Evolutionary conservation across 2,888 invertebrate species (phyloP), one percentile per base, ranked within the genome.

Genomic region (Sinohyriopsis cumingii): DNA sequence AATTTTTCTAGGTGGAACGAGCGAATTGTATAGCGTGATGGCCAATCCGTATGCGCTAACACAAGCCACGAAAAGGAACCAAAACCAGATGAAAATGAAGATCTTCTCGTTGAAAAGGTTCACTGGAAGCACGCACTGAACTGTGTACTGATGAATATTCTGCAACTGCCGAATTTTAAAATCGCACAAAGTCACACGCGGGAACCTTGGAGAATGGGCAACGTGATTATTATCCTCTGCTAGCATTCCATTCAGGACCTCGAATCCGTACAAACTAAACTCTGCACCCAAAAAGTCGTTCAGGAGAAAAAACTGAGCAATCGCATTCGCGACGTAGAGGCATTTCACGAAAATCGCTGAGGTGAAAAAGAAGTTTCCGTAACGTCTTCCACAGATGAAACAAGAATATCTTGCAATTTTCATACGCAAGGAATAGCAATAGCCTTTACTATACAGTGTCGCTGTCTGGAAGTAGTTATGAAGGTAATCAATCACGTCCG

Each of bases 81-180:
- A 87, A 71, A 87, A 87, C 87, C 86, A 87, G 53, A 87, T 76
- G 71, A 87, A 84, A n/a, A 87, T 82, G 73, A 87, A 87, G 66
- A 87, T 86, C 74, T 87, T 87, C 71, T 86, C 85, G 73, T 85
- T 87, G 73, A 87, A 87, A 25, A 87, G 77, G 71, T 87, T 87
- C 64, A 87, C 86, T 9, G 87, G 86, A 62, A 86, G 76, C 20
- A 86, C 86, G 72, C 86, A 86, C 67, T 86, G 87, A 9, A 87
- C 86, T 9, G 86, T 86, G 83, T 84, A 86, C 25, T 82, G 76
- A 63, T 86, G 86, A 5, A 87, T 76, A 69, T 87, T 87, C 62
- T 79, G 78, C 73, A 87, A 80, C 72, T 86, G 86, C 0, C 87
- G 80, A 55, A 87, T 85, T 59, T 83, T 79, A 73, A 87, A 87